Percentiles rank a stretch among this genome's conserved stretches.
These are phyloP conservation scores for Trichonephila clavata DNA, from an alignment of 1,140 invertebrate genomes.

Conservation along the genomic window DNA sequence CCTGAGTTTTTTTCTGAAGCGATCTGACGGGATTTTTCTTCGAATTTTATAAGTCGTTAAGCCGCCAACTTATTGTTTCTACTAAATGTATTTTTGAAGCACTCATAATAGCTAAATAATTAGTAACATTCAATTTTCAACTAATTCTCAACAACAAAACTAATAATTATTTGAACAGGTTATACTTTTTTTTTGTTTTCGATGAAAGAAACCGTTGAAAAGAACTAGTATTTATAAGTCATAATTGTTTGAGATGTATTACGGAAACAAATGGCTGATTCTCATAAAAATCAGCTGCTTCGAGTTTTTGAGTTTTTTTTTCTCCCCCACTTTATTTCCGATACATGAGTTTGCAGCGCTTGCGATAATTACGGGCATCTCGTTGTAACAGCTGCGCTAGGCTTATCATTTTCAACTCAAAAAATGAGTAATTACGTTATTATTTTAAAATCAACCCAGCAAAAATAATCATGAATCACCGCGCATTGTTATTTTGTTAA, in stretches of 20 bases:
- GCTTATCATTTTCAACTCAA: conserved; percentile 7
- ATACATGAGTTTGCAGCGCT: neutral
- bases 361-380: neutral
- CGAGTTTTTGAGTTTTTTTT: neutral
- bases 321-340: neutral
- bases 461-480: neutral
- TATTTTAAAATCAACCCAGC: neutral
- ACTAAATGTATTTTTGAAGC: no score
- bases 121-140: no score
- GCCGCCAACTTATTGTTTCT: no score
- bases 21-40: no score
- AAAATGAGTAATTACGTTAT: neutral
- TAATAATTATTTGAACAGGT: neutral
- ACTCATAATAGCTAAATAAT: no score
- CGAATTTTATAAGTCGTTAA: no score
- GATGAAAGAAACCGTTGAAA: neutral
- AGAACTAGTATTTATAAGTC: no score
- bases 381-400: neutral
- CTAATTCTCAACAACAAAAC: neutral
- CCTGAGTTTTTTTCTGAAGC: no score
- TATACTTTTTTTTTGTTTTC: neutral
- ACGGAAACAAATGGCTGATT: neutral
- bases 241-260: no score
- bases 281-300: conserved; percentile 14
- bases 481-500: neutral